phyloP scores from a whole-genome alignment of 2,888 invertebrate genomes.

The Drosophila helvetica region DNA sequence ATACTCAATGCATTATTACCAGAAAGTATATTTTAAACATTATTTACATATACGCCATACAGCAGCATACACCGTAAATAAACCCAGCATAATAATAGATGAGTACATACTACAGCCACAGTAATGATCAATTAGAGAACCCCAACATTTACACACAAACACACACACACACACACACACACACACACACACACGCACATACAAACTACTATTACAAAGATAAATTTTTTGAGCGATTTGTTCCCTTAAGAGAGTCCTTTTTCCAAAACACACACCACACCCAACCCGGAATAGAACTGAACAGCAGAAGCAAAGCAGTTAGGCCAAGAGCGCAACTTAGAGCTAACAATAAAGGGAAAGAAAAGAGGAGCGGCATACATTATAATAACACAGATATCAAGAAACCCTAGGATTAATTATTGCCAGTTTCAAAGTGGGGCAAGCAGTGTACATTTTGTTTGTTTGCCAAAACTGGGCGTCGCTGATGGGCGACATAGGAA shows the following conservation, averaged over 20 bases:
- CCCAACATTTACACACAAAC: slow-evolving; percentile 16
- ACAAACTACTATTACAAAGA: slow-evolving; percentile 25
- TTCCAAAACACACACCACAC: slow-evolving; percentile 22
- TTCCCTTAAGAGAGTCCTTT: slow-evolving; percentile 16
- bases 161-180: slow-evolving; percentile 13
- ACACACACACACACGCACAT: slow-evolving; percentile 15
- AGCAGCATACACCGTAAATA: slow-evolving; percentile 64
- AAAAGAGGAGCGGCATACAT: slow-evolving; percentile 27
- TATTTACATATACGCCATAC: slow-evolving; percentile 73
- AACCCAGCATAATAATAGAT: slow-evolving; percentile 41
- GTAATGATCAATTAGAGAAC: slow-evolving; percentile 29
- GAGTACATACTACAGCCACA: slow-evolving; percentile 38
- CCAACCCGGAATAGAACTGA: slow-evolving; percentile 16
- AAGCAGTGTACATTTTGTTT: slow-evolving; percentile 71
- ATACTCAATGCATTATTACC: slow-evolving; percentile 64
- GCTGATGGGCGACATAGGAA: slow-evolving; percentile 56
- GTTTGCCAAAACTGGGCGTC: slow-evolving; percentile 75
- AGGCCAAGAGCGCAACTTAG: slow-evolving; percentile 49
- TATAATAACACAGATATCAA: slow-evolving; percentile 58
- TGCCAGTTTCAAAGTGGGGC: slow-evolving; percentile 64
- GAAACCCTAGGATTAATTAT: slow-evolving; percentile 56
- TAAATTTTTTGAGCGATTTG: slow-evolving; percentile 36
- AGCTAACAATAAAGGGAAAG: slow-evolving; percentile 62
- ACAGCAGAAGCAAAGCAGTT: slow-evolving; percentile 38
- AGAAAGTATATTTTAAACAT: slow-evolving; percentile 64